Evolutionary conservation across 2,113 vertebrate genomes (phyloP).

Genomic region (Butorides virescens): DNA sequence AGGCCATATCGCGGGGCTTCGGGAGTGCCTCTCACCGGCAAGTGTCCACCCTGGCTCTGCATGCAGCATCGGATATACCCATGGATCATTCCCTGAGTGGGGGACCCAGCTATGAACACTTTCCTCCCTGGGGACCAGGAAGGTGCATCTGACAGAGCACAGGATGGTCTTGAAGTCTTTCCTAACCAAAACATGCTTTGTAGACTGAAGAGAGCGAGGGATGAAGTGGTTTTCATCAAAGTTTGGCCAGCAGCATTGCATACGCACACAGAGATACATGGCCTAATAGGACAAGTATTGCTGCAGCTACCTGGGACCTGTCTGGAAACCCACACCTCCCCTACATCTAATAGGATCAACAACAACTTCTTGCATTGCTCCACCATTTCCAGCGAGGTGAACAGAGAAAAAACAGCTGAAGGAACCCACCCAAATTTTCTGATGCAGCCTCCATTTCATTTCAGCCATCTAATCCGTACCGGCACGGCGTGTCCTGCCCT

Average conservation of each 20-base stretch:
- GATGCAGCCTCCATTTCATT: not conserved
- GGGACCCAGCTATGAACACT: not conserved
- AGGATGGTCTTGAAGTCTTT: not conserved
- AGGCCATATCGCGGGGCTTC: not conserved
- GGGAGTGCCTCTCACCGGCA: not conserved
- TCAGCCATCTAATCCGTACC: not conserved
- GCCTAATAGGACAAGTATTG: not conserved
- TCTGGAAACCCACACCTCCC: not conserved
- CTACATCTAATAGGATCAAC: not conserved
- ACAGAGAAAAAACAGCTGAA: not conserved
- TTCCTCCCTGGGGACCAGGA: not conserved
- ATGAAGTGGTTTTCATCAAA: not conserved
- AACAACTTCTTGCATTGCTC: not conserved
- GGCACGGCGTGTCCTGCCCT: not conserved
- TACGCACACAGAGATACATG: not conserved
- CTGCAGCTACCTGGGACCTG: not conserved
- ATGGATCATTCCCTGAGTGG: fast-evolving
- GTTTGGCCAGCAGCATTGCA: not conserved
- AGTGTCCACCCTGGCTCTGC: not conserved
- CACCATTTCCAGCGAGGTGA: not conserved
- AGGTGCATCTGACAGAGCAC: not conserved
- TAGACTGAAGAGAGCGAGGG: not conserved
- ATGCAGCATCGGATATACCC: not conserved
- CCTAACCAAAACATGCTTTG: not conserved
- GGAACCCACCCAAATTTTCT: not conserved